A percentile compares a stretch with the other conserved stretches of the same genome.
These are phyloP conservation scores for Mythimna loreyi DNA, from an alignment of 2,888 invertebrate species.

Conservation along the genomic window DNA sequence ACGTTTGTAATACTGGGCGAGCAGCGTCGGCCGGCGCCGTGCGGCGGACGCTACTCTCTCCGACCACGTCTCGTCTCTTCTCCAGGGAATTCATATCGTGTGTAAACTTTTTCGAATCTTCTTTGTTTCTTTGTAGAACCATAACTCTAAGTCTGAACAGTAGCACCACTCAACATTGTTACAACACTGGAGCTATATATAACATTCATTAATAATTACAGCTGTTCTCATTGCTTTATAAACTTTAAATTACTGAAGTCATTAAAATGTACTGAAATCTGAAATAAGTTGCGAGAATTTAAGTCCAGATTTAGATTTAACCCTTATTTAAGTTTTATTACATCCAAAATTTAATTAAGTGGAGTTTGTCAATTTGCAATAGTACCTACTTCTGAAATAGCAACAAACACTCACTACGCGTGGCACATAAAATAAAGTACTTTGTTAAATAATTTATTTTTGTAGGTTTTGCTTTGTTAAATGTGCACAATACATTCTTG, in stretches of 20 bases:
- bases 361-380: conserved; percentile 19
- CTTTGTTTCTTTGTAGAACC: conserved; percentile 66
- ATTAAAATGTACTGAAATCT: conserved; percentile 21
- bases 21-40: background rate
- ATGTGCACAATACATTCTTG: conserved; percentile 17
- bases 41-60: conserved; percentile 56
- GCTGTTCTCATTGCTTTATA: conserved; percentile 16
- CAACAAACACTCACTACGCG: background rate
- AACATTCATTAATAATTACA: conserved; percentile 26
- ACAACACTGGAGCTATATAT: conserved; percentile 18
- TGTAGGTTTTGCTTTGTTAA: conserved; percentile 8
- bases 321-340: conserved; percentile 18
- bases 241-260: conserved; percentile 19
- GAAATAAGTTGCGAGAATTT: conserved; percentile 23
- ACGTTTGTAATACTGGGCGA: conserved; percentile 64
- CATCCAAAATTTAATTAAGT: conserved; percentile 30
- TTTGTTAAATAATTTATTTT: conserved; percentile 27
- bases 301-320: conserved; percentile 28
- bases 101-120: conserved; percentile 74
- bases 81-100: conserved; percentile 72
- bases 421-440: conserved; percentile 6
- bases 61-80: conserved; percentile 62
- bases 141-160: conserved; percentile 63
- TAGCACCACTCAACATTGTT: conserved; percentile 44
- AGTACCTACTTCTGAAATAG: conserved; percentile 8